Evolutionary conservation across 2,113 vertebrate species (phyloP).

Genomic region (Melospiza georgiana): DNA sequence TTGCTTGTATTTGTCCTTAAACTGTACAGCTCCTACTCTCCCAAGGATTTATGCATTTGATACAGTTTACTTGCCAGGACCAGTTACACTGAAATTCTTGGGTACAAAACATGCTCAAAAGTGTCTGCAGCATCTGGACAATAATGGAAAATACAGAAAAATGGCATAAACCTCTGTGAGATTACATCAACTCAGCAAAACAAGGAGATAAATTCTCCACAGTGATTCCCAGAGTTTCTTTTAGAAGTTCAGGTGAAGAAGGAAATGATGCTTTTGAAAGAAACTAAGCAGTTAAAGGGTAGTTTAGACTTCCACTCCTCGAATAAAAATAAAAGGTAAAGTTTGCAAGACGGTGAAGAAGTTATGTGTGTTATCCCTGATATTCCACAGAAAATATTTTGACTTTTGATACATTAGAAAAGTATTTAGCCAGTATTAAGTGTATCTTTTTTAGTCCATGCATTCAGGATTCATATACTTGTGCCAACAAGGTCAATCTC

Average conservation of each 20-base stretch:
- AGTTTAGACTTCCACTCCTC: background rate
- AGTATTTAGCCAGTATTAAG: background rate
- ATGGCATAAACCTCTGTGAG: background rate
- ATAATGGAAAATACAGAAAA: background rate
- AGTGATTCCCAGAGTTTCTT: background rate
- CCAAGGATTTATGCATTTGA: background rate
- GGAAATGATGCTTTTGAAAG: background rate
- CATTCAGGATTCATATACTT: background rate
- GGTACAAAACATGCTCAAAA: background rate
- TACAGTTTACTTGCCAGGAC: background rate
- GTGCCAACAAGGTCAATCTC: background rate
- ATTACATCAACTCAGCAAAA: background rate
- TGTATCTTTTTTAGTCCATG: background rate
- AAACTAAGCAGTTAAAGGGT: background rate
- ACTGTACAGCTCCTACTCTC: background rate
- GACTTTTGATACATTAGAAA: background rate
- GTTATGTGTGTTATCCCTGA: background rate
- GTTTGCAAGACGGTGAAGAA: background rate
- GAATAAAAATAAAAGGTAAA: background rate
- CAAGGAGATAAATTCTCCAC: background rate
- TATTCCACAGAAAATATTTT: background rate
- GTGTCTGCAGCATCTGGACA: background rate
- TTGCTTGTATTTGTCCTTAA: background rate
- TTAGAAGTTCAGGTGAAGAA: background rate
- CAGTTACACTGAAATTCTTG: background rate